These are phyloP conservation scores for Drosophila prosaltans DNA, from an alignment of 1,140 invertebrate species.

Conservation along the genomic window DNA sequence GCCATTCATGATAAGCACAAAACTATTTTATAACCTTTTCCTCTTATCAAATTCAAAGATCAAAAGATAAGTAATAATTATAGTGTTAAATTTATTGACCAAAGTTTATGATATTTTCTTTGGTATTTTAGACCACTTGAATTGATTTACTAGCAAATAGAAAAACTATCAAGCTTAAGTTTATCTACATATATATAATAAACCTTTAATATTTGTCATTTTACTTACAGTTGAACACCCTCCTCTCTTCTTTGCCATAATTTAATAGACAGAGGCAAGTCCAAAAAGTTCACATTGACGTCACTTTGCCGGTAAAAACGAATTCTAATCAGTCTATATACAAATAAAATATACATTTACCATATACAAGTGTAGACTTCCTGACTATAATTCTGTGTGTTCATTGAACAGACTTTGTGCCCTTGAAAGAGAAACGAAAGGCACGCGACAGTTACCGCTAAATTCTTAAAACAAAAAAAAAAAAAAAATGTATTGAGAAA, in stretches of 20 bases:
- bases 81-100: not conserved
- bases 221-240: not conserved
- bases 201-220: slow-evolving; percentile 4
- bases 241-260: not conserved
- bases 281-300: slow-evolving; percentile 50
- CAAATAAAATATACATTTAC: slow-evolving; percentile 45
- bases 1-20: not conserved
- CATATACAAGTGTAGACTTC: slow-evolving; percentile 66
- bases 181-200: not conserved
- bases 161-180: not conserved
- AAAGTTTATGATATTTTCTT: not conserved
- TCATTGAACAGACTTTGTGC: slow-evolving; percentile 12
- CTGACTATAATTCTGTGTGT: slow-evolving; percentile 59
- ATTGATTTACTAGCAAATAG: not conserved
- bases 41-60: not conserved
- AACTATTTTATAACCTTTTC: not conserved
- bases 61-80: not conserved
- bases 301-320: slow-evolving; percentile 22
- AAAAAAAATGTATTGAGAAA: not conserved
- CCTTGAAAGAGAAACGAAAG: slow-evolving; percentile 28
- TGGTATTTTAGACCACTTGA: not conserved
- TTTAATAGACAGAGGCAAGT: slow-evolving; percentile 3
- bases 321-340: slow-evolving; percentile 58
- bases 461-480: not conserved
- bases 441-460: not conserved